Conservation (phyloP, 23 tunicate species). For the Diplosoma virens region DNA sequence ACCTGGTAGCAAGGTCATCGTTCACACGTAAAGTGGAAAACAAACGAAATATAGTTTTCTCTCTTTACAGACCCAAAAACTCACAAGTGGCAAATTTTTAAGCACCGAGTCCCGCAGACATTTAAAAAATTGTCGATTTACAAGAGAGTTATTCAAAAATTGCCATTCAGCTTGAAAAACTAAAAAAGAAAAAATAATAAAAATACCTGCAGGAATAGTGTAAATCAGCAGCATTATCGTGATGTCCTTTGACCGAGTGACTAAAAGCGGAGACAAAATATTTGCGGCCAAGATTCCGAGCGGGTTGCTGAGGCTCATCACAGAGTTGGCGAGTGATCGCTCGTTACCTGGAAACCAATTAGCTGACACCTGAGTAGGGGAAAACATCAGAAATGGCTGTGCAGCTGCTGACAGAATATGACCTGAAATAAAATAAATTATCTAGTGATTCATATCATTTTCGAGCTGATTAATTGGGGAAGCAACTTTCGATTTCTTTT, state of each 20-base stretch:
- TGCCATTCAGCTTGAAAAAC: too few species aligned
- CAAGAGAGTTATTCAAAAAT: too few species aligned
- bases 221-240: conserved; percentile 38
- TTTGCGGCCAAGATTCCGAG: conserved; percentile 58
- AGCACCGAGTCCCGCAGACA: too few species aligned
- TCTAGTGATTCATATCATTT: too few species aligned
- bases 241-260: conserved; percentile 38
- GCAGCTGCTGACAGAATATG: conserved; percentile 49
- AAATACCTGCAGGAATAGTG: conserved; percentile 36
- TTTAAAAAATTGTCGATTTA: too few species aligned
- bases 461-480: not conserved
- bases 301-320: conserved; percentile 44
- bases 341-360: conserved; percentile 67
- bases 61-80: too few species aligned
- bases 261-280: conserved; percentile 48
- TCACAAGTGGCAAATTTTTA: too few species aligned
- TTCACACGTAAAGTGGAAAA: too few species aligned
- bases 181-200: too few species aligned
- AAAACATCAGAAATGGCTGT: conserved; percentile 62
- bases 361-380: conserved; percentile 63
- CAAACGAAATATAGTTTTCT: too few species aligned
- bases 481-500: not conserved
- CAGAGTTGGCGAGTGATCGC: conserved; percentile 56
- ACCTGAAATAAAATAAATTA: conserved; percentile 31
- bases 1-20: too few species aligned